These are phyloP conservation scores for Oegoconia quadripuncta DNA, from an alignment of 2,888 invertebrate species.

Conservation along the genomic window DNA sequence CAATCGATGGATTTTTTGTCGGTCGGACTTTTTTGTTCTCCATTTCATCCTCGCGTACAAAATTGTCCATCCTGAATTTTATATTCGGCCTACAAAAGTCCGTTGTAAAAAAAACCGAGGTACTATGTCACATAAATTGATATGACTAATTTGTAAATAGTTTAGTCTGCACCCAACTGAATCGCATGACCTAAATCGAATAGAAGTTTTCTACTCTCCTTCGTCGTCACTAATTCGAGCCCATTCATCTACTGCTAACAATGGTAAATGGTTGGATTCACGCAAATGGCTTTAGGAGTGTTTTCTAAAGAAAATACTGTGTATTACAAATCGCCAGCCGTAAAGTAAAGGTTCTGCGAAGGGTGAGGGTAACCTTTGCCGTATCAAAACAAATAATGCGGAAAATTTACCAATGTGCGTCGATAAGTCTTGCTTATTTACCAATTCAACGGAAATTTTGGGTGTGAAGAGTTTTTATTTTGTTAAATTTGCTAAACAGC, in stretches of 20 bases:
- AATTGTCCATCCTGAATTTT: too few species aligned
- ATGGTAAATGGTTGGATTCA: constrained; percentile 41
- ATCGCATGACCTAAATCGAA: neutral
- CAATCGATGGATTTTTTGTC: too few species aligned
- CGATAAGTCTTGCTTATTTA: neutral
- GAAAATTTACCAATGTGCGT: constrained; percentile 5
- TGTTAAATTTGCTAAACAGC: too few species aligned
- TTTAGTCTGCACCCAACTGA: too few species aligned
- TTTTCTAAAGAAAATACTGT: constrained; percentile 36
- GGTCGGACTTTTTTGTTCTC: too few species aligned
- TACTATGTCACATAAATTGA: too few species aligned
- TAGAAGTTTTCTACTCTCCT: constrained; percentile 1
- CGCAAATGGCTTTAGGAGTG: constrained; percentile 37
- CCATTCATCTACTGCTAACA: constrained; percentile 38
- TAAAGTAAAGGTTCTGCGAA: constrained; percentile 36
- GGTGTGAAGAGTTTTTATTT: neutral
- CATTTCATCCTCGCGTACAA: too few species aligned
- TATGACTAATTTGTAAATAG: too few species aligned
- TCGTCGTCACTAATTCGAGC: constrained; percentile 32
- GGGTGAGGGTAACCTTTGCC: constrained; percentile 26
- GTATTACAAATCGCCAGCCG: constrained; percentile 40
- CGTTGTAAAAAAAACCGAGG: too few species aligned
- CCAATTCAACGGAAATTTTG: neutral
- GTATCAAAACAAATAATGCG: constrained; percentile 15
- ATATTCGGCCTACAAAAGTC: too few species aligned